Evolutionary conservation across 2,113 vertebrate genomes (phyloP).

Genomic region (Lepidothrix coronata): DNA sequence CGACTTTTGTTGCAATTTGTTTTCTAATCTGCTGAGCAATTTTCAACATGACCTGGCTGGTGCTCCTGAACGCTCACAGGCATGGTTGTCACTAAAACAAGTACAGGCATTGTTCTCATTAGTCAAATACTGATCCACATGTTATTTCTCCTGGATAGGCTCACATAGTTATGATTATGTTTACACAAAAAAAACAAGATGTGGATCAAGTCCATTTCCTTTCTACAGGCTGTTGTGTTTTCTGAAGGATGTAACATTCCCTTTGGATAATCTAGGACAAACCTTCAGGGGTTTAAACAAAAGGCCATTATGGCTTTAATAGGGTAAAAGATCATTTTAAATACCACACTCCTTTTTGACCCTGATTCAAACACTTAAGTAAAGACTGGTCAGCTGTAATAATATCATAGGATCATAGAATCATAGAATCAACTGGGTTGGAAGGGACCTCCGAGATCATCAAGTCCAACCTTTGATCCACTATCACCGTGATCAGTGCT

Average conservation of each 20-base stretch:
- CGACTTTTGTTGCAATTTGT: slow-evolving; percentile 26
- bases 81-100: not conserved
- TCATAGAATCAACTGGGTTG: no score
- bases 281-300: not conserved
- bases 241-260: not conserved
- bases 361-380: not conserved
- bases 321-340: not conserved
- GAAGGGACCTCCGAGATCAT: no score
- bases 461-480: no score
- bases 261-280: not conserved
- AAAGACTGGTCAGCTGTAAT: not conserved
- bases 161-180: not conserved
- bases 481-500: no score
- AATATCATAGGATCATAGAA: not conserved
- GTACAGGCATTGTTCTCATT: not conserved
- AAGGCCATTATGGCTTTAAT: not conserved
- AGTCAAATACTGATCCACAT: not conserved
- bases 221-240: not conserved
- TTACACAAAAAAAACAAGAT: not conserved
- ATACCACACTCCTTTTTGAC: not conserved
- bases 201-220: not conserved
- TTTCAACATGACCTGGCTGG: not conserved
- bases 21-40: slow-evolving; percentile 23
- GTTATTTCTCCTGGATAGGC: not conserved
- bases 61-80: not conserved